Conservation (phyloP, 1,140 invertebrate genomes). For the Melipona quadrifasciata region DNA sequence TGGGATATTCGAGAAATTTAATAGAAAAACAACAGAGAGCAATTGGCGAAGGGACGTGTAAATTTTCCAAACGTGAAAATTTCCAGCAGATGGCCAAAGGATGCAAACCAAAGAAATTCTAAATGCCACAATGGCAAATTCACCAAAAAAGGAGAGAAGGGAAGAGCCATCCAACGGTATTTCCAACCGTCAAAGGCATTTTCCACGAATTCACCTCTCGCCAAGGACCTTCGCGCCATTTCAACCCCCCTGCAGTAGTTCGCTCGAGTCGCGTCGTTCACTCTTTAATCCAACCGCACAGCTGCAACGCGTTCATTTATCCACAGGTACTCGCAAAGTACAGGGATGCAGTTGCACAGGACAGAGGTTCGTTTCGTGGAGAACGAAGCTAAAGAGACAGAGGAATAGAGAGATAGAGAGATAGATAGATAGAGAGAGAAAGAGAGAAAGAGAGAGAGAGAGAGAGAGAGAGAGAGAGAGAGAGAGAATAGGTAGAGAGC, state of each 20-base stretch:
- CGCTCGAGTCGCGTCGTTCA: neutral
- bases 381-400: neutral
- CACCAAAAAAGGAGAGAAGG: too few relatives aligned
- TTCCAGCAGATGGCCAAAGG: too few relatives aligned
- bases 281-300: slow-evolving; percentile 25
- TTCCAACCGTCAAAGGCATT: neutral
- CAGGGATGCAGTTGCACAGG: neutral
- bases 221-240: neutral
- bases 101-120: neutral
- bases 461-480: neutral
- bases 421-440: neutral
- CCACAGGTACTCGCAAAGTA: neutral
- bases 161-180: neutral
- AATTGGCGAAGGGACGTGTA: too few relatives aligned
- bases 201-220: neutral
- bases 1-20: too few relatives aligned
- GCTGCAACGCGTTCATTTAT: slow-evolving; percentile 21
- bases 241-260: too few relatives aligned
- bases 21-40: too few relatives aligned
- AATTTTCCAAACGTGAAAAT: too few relatives aligned
- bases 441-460: neutral
- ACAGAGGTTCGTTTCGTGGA: neutral
- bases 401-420: neutral
- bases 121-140: too few relatives aligned
- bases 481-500: neutral